A percentile compares a stretch with the other conserved stretches of the same genome.
Evolutionary conservation across 2,113 vertebrate species (phyloP).

Genomic region (Desmodus rotundus): DNA sequence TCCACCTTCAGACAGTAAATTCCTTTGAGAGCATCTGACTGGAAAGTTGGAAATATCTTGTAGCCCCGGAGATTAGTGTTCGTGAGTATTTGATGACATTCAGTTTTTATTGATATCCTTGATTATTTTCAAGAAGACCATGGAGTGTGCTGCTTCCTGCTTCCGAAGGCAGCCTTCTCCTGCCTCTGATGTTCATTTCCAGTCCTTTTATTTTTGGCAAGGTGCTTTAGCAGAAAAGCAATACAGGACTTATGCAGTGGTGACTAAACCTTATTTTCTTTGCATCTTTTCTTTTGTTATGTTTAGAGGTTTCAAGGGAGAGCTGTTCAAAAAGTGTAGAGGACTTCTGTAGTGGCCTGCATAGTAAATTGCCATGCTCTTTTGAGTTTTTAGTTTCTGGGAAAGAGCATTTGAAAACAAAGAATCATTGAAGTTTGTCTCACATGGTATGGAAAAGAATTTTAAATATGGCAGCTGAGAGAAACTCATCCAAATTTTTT

Average conservation of each 20-base stretch:
- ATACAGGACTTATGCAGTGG: background rate
- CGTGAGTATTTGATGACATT: background rate
- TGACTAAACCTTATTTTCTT: slow-evolving; percentile 17
- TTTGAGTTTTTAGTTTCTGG: slow-evolving; percentile 7
- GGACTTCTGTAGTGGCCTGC: background rate
- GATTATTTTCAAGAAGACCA: background rate
- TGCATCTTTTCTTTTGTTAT: background rate
- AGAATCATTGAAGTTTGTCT: slow-evolving; percentile 9
- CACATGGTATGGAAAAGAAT: background rate
- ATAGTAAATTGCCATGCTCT: background rate
- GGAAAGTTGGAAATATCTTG: slow-evolving; percentile 8
- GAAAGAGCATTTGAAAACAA: slow-evolving; percentile 44
- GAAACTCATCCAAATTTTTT: background rate
- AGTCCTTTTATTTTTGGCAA: background rate
- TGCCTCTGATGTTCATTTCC: background rate
- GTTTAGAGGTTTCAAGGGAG: background rate
- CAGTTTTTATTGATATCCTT: slow-evolving; percentile 1
- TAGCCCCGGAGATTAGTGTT: background rate
- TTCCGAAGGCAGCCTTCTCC: background rate
- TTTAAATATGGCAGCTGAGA: slow-evolving; percentile 17
- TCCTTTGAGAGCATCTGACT: slow-evolving; percentile 1
- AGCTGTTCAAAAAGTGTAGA: background rate
- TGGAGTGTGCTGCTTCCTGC: background rate
- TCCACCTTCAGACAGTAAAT: background rate
- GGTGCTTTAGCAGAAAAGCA: background rate